Evolutionary conservation across 2,113 vertebrate species (phyloP).

Genomic region (Sceloporus tristichus): DNA sequence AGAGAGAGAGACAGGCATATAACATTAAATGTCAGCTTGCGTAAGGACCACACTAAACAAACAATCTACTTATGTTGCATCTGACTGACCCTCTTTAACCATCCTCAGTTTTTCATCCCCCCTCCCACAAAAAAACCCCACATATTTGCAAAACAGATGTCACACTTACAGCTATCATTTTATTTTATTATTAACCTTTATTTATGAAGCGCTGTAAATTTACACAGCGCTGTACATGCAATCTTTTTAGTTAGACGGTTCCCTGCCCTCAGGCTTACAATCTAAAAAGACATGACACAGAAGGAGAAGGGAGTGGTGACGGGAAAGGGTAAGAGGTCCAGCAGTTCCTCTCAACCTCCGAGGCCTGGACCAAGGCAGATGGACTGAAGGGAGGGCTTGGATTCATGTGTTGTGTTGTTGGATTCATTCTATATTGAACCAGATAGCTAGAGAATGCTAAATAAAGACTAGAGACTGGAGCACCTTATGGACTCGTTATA

Average conservation of each 20-base stretch:
- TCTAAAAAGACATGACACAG: too few relatives aligned
- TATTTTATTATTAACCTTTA: too few relatives aligned
- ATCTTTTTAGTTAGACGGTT: too few relatives aligned
- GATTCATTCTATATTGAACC: conserved; percentile 8
- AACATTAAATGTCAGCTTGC: conserved; percentile 27
- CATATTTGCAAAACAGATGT: neutral
- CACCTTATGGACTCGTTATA: conserved; percentile 21
- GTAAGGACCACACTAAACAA: neutral
- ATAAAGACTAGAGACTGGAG: conserved; percentile 5
- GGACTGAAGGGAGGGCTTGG: too few relatives aligned
- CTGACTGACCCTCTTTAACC: conserved; percentile 15
- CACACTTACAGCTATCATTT: neutral
- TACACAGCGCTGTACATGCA: too few relatives aligned
- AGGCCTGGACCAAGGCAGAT: too few relatives aligned
- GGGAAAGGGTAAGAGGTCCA: too few relatives aligned
- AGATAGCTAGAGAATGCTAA: conserved; percentile 24
- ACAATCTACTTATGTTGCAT: neutral
- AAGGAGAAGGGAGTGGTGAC: too few relatives aligned
- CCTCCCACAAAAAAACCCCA: neutral
- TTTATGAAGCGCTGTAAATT: too few relatives aligned
- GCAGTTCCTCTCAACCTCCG: too few relatives aligned
- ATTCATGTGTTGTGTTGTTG: conserved; percentile 16
- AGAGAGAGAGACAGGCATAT: neutral
- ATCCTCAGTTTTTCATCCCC: neutral
- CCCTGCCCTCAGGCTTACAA: too few relatives aligned